Base-by-base conservation (phyloP, 2,888 invertebrate genomes). In the Chymomyza fuscimana region DNA sequence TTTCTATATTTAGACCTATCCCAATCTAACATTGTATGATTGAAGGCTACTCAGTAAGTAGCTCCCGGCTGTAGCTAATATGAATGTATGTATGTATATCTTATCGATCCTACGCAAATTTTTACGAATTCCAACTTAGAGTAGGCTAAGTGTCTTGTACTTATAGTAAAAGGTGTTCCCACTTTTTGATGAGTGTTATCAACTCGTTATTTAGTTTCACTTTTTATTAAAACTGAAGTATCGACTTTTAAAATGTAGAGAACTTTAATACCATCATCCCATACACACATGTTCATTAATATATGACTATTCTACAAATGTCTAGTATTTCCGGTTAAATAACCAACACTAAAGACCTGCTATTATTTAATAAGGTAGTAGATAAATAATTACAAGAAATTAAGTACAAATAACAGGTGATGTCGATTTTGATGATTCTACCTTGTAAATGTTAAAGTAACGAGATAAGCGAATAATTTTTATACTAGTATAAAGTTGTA, bases 331-430 rank as follows among this genome's bases (percentile, higher is more conserved):
- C 84, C 84, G 84, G 87, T 87, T 87, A 70, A 63, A 73, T 75
- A 70, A 74, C 51, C 69, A 29, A 59, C 67, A 73, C 60, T 62
- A 59, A 52, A 56, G 82, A 74, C 69, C 64, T 68, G 73, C 79
- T 79, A 87, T 86, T 84, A 82, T 80, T 75, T 82, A 72, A 75
- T 73, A 78, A 68, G 80, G 64, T 73, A 87, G 71, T 70, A 12
- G 40, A 12, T 78, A 74, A 85, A 87, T 87, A 83, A 83, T 83
- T 83, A 73, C 74, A 83, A 85, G 77, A 87, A 74, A 85, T 80
- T 86, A 86, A 80, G 67, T 76, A 36, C 65, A 69, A 65, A 71
- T 65, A 73, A 73, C 70, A 69, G 63, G 68, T 72, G 85, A 72
- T 68, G 40, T 66, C 64, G 9, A 63, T 56, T 54, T 65, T 61